Base-by-base conservation (phyloP, 1,140 invertebrate species). In the Drosophila arizonae region DNA sequence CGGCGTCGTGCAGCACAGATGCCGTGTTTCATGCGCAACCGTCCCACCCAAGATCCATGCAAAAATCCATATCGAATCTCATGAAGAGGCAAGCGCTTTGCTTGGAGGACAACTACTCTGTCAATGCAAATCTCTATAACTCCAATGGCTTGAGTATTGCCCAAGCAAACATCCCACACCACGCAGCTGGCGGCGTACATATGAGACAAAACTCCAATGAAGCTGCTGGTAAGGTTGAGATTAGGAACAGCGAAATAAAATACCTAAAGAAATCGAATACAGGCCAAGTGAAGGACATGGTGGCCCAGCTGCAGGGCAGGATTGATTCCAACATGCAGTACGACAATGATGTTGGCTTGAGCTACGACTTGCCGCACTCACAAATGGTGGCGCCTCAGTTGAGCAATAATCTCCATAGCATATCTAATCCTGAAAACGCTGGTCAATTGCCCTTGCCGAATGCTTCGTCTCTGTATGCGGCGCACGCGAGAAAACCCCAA, bases 231-330 rank as follows among this genome's bases (percentile, higher is more conserved):
- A 90, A 90, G 61, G 62, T 85, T 5, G 80, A 87, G 65, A 87
- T 87, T 2, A 61, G 57, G 58, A 90, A 89, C 64, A 72, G 84
- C 45, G 69, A 90, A 67, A 81, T 90, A n/a, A 92, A 92, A 76
- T 90, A 79, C 21, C 72, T 90, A 1, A 92, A 86, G 56, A 93
- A 92, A 87, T 91, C 82, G 0, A 79, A 71, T 56, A 67, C 55
- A 6, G 74, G 79, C 1, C 85, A 89, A 50, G 85, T 89, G 2
- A 71, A 74, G 13, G 77, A 85, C 15, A 78, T 89, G 74, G 85
- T 89, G 21, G 86, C 92, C 33, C 93, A 93, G 72, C 77, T 84
- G 33, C 93, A 93, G 88, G 87, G 91, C 17, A 93, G 93, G 69
- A 93, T 93, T 13, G 70, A 85, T 39, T 65, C 65, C 6, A 86